Base-by-base conservation (phyloP, 2,888 invertebrate genomes). In the Chesias legatella region DNA sequence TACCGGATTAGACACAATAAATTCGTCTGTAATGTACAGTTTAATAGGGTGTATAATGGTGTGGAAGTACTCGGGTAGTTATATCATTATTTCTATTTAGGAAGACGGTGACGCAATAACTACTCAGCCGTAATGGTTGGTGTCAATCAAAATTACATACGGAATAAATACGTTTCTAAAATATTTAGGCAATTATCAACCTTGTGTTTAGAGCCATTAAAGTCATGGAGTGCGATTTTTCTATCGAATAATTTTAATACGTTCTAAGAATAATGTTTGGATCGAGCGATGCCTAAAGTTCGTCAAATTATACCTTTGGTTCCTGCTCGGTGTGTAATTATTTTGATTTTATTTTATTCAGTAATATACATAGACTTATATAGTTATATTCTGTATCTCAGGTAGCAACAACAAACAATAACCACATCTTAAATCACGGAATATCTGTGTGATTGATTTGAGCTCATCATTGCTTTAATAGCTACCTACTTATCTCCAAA, bases 141-240 rank as follows among this genome's bases (percentile, higher is more conserved):
- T 86, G 86, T 88, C 86, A 88, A 86, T 86, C 86, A 88, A 86
- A 88, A 85, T 85, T 84, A 85, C 74, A 78, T 66, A 73, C 73
- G 69, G 45, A 71, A 77, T 80, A 77, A 83, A 79, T 78, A 74
- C 67, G 70, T 45, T 17, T 5, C 57, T 67, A 74, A 60, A 56
- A 63, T 62, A 42, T 47, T 51, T 34, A 45, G 49, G 41, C 33
- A 11, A 46, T 44, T 49, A 43, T 40, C 29, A 28, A 48, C 32
- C 35, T 35, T 55, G 50, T 17, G 10, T 3, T 11, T 17, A 17
- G 4, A 20, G 23, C 23, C 42, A 51, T 54, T 53, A 49, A 58
- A 50, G 37, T 38, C 26, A 23, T 23, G 11, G 23, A 45, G 40
- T 17, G 31, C 10, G 24, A 33, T 36, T 40, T 30, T 42, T 41